Evolutionary conservation across 2,797 vertebrate genomes (phyloP).

Genomic region (Harpagifer antarcticus): DNA sequence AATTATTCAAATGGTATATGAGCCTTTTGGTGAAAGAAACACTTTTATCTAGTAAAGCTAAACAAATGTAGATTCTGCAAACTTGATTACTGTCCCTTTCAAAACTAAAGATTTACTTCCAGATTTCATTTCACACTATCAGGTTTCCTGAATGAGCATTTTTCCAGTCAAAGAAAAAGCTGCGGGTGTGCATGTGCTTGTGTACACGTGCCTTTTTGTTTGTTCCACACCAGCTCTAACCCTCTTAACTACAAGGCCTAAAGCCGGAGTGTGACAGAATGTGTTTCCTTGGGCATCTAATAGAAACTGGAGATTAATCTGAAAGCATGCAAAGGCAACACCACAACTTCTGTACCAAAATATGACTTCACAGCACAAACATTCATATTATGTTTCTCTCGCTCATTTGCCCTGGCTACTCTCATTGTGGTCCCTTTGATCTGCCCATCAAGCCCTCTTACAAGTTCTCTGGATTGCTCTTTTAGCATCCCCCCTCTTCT

Average conservation of each 20-base stretch:
- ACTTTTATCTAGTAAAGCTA: slow-evolving; percentile 9
- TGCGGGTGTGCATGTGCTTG: slow-evolving; percentile 8
- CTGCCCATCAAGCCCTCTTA: slow-evolving; percentile 44
- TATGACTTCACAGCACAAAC: slow-evolving; percentile 51
- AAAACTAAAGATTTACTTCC: slow-evolving; percentile 49
- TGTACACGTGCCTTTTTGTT: slow-evolving; percentile 50
- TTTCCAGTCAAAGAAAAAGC: slow-evolving; percentile 41
- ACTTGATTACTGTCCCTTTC: slow-evolving; percentile 23
- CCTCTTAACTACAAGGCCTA: slow-evolving; percentile 58
- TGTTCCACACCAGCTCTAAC: slow-evolving; percentile 56
- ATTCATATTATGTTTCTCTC: slow-evolving; percentile 43
- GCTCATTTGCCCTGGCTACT: slow-evolving; percentile 41
- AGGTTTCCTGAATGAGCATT: slow-evolving; percentile 33
- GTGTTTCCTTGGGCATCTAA: slow-evolving; percentile 64
- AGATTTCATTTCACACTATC: slow-evolving; percentile 49
- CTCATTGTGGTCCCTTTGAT: slow-evolving; percentile 66
- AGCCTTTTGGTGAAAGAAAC: slow-evolving; percentile 16
- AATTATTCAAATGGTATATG: slow-evolving; percentile 20
- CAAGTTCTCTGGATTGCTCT: slow-evolving; percentile 26
- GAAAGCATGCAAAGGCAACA: slow-evolving; percentile 54
- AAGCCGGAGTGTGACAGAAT: slow-evolving; percentile 64
- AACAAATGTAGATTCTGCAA: slow-evolving; percentile 12
- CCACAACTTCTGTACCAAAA: slow-evolving; percentile 45
- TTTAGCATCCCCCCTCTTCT: slow-evolving; percentile 26
- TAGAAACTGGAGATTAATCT: slow-evolving; percentile 70